Conservation (phyloP, 2,888 invertebrate species). For the Argyresthia albistria region DNA sequence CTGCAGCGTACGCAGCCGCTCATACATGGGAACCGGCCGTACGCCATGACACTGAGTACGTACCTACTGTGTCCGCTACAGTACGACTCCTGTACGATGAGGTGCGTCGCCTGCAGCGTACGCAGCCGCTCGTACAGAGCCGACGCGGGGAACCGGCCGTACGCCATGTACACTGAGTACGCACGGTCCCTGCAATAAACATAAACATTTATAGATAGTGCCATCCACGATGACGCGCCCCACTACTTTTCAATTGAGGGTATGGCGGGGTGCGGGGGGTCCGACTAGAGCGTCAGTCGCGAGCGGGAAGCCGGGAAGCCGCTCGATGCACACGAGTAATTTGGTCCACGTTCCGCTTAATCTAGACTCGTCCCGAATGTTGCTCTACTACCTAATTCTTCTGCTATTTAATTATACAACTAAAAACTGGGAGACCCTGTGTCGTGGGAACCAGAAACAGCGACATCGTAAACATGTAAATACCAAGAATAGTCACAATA, state of each 20-base stretch:
- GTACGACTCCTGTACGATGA: constrained; percentile 80
- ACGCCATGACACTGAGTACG: constrained; percentile 17
- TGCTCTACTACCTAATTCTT: too few relatives aligned
- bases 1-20: constrained; percentile 74
- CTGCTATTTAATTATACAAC: too few relatives aligned
- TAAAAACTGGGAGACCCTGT: too few relatives aligned
- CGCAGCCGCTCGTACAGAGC: constrained; percentile 79
- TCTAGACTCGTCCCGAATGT: too few relatives aligned
- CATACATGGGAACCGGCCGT: background rate
- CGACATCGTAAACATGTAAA: background rate
- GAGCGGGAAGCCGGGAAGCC: background rate
- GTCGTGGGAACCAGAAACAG: too few relatives aligned
- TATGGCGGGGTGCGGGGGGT: constrained; percentile 2
- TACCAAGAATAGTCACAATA: background rate
- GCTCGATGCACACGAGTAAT: background rate
- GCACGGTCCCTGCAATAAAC: constrained; percentile 77
- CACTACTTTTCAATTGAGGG: too few relatives aligned
- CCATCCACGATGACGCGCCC: too few relatives aligned
- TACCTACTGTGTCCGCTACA: constrained; percentile 77
- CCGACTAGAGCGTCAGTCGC: background rate
- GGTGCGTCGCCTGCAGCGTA: constrained; percentile 78
- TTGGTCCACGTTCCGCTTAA: too few relatives aligned
- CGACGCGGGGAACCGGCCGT: constrained; percentile 79
- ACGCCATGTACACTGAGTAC: constrained; percentile 83
- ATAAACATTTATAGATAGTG: background rate